Base-by-base conservation (phyloP, 2,113 vertebrate species). In the Cairina moschata region DNA sequence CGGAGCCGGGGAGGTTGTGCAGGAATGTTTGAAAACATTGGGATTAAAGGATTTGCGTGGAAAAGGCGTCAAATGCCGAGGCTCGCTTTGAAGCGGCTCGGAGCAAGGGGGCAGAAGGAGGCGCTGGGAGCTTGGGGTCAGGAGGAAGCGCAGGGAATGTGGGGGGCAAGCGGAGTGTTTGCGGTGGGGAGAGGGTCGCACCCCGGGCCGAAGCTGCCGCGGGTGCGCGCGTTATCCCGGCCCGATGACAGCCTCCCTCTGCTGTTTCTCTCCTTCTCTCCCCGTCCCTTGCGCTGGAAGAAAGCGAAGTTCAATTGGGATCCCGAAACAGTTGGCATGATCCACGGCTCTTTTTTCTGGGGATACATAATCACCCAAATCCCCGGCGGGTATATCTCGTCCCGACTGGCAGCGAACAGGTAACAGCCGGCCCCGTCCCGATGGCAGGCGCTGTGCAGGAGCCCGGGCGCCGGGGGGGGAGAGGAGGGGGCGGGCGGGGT, bases 301-400 rank as follows among this genome's bases (percentile, higher is more conserved):
- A 99, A 99, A 99, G 99, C 99, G 34, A 98, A 99, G 97, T 99
- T 99, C 97, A 99, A 99, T 86, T 99, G 99, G 99, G 99, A 99
- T 83, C 99, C 99, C 1, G 99, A 99, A 96, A 99, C 98, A 1
- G 99, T 99, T 25, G 99, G 99, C 67, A 99, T 99, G 99, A 99
- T 99, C 95, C 99, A 99, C n/a, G 99, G 99, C 60, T 99, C 99
- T 13, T 99, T 99, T 98, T 99, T 99, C 97, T 99, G 99, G 99
- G 99, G 99, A 1, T 99, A 99, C 96, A 99, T 99, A 74, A 98
- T 99, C 84, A 99, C 99, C 34, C 99, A 99, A 94, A 99, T 99
- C 90, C 99, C 99, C 1, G 99, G 99, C 86, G 99, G 99, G 42
- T 99, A 99, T 59, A 99, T 99, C 90, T 99, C n/a, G n/a, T n/a